These are phyloP conservation scores for Hypotaenidia okinawae DNA, from an alignment of 2,797 vertebrate species.

Conservation along the genomic window DNA sequence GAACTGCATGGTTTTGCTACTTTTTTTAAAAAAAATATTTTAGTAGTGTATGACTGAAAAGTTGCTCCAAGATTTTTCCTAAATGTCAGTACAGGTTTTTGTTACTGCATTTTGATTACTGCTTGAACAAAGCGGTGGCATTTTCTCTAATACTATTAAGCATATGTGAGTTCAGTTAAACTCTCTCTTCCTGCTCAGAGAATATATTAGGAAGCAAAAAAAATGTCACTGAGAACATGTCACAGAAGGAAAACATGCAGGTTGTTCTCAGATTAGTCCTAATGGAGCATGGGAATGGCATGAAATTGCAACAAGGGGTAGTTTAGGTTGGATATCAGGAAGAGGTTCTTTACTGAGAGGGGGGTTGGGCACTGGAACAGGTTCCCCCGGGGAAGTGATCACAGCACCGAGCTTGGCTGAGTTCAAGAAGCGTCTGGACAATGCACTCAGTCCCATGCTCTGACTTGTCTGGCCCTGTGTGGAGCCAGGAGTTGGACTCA, in stretches of 20 bases:
- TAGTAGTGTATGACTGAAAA: not conserved
- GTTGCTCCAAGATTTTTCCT: not conserved
- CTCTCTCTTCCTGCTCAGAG: not conserved
- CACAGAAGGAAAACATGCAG: not conserved
- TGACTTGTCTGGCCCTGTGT: too few relatives aligned
- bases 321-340: too few relatives aligned
- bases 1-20: not conserved
- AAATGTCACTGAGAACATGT: not conserved
- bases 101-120: not conserved
- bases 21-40: not conserved
- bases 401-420: too few relatives aligned
- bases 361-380: too few relatives aligned
- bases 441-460: too few relatives aligned
- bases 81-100: not conserved
- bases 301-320: too few relatives aligned
- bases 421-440: too few relatives aligned
- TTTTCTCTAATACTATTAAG: not conserved
- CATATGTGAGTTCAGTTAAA: not conserved
- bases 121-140: not conserved
- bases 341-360: too few relatives aligned
- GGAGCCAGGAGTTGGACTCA: too few relatives aligned
- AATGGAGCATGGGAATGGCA: not conserved
- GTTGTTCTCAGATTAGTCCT: not conserved
- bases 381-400: too few relatives aligned
- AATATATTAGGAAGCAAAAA: not conserved